phyloP scores from a whole-genome alignment of 2,797 vertebrate genomes.

The Leptoclinus maculatus region DNA sequence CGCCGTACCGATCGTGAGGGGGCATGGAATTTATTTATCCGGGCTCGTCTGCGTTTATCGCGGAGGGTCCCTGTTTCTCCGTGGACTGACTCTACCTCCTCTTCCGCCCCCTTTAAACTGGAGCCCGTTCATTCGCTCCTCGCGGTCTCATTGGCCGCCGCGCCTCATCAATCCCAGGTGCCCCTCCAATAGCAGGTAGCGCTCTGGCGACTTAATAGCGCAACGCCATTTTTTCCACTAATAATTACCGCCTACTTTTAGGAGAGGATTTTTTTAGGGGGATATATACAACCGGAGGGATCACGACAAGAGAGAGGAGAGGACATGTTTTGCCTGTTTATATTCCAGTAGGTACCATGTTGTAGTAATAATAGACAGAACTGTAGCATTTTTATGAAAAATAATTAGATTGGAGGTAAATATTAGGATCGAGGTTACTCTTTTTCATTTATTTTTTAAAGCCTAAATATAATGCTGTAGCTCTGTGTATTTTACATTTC shows the following conservation, averaged over 20 bases:
- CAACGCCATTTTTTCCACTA: slow-evolving; percentile 85
- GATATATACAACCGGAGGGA: slow-evolving; percentile 53
- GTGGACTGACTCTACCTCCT: slow-evolving; percentile 87
- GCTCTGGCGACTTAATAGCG: slow-evolving; percentile 83
- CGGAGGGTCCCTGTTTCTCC: slow-evolving; percentile 87
- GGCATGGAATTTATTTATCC: slow-evolving; percentile 80
- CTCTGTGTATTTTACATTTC: neutral
- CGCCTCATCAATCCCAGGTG: slow-evolving; percentile 89
- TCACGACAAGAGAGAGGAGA: slow-evolving; percentile 55
- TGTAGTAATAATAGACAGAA: slow-evolving; percentile 1
- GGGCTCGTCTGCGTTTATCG: slow-evolving; percentile 78
- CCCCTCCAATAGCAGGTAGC: slow-evolving; percentile 83
- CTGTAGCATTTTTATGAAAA: neutral
- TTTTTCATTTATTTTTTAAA: neutral
- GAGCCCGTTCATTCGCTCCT: slow-evolving; percentile 84
- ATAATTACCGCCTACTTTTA: slow-evolving; percentile 89
- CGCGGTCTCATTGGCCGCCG: slow-evolving; percentile 87
- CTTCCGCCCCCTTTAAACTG: slow-evolving; percentile 92
- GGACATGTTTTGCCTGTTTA: slow-evolving; percentile 57
- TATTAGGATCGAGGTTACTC: neutral
- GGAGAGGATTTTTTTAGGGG: slow-evolving; percentile 67
- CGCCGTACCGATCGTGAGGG: slow-evolving; percentile 68
- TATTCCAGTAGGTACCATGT: slow-evolving; percentile 26
- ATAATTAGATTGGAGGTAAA: neutral
- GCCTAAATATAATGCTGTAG: neutral